Conservation (phyloP, 2,888 invertebrate genomes). For the Dinocampus coccinellae region DNA sequence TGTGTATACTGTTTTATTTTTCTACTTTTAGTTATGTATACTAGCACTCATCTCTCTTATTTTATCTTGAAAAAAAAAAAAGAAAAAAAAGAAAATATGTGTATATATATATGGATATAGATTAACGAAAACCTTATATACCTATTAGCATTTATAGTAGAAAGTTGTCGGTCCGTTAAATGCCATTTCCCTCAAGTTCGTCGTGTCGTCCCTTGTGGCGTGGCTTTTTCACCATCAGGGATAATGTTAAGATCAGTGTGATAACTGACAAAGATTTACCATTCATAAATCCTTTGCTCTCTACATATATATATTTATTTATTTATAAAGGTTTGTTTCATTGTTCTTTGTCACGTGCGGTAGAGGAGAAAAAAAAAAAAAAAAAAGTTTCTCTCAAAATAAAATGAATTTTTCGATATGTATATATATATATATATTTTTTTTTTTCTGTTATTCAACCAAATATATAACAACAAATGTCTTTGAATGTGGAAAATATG, state of each 20-base stretch:
- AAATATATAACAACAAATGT: background rate
- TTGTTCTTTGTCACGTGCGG: constrained; percentile 1
- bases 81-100: too few species aligned
- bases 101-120: constrained; percentile 17
- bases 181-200: constrained; percentile 31
- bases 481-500: background rate
- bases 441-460: too few species aligned
- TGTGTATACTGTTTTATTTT: constrained; percentile 5
- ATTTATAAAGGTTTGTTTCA: background rate
- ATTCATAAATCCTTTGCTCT: background rate
- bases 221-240: constrained; percentile 6
- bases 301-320: background rate
- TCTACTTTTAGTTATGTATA: background rate
- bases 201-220: background rate
- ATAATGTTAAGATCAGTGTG: background rate
- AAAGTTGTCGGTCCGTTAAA: constrained; percentile 55
- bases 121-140: constrained; percentile 32
- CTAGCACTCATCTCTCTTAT: background rate
- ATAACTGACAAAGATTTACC: constrained; percentile 1
- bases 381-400: background rate
- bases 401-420: background rate
- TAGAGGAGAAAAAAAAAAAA: too few species aligned
- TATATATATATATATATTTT: background rate
- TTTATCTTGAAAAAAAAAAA: background rate
- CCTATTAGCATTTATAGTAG: constrained; percentile 60